Percentiles rank a stretch among this genome's conserved stretches.
Evolutionary conservation across 2,113 vertebrate species (phyloP).

Genomic region (Cinclus mexicanus): DNA sequence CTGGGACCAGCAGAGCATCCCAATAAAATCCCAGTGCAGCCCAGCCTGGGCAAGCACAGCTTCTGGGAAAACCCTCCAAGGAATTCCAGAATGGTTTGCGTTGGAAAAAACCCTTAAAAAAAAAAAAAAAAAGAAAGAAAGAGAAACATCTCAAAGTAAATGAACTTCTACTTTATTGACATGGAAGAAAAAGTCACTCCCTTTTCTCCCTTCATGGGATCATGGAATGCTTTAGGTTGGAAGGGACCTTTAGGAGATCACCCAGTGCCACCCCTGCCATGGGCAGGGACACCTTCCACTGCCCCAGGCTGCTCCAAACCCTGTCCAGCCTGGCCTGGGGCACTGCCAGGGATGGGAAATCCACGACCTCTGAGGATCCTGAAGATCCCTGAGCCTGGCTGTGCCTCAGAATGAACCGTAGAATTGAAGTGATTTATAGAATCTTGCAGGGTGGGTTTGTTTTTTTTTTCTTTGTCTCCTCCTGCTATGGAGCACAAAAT

Average conservation of each 20-base stretch:
- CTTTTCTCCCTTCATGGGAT: background rate
- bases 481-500: background rate
- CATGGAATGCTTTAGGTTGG: fast-evolving
- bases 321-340: background rate
- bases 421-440: background rate
- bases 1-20: fast-evolving
- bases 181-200: background rate
- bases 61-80: background rate
- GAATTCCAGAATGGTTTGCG: background rate
- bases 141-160: background rate
- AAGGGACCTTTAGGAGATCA: background rate
- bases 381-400: background rate
- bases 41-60: background rate
- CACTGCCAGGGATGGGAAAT: background rate
- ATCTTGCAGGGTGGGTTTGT: background rate
- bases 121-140: no score
- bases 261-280: background rate
- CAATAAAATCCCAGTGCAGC: background rate
- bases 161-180: background rate
- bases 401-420: background rate
- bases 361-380: background rate
- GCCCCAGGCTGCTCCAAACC: background rate
- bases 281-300: background rate
- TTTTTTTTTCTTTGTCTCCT: background rate
- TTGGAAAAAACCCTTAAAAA: background rate